phyloP scores from a whole-genome alignment of 2,888 invertebrate species.

The Habroteleia sp. region DNA sequence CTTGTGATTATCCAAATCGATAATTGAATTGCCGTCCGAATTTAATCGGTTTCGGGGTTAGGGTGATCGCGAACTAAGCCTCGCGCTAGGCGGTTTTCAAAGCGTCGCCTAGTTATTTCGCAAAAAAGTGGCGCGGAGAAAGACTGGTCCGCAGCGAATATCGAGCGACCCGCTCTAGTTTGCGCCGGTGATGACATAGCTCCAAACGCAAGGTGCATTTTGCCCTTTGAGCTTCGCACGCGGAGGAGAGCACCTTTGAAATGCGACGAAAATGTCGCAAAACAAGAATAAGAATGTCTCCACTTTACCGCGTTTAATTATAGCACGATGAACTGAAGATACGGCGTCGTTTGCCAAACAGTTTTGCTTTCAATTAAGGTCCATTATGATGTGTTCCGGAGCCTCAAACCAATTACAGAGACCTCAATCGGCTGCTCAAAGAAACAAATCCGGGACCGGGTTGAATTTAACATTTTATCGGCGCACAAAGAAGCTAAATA shows the following conservation, averaged over 20 bases:
- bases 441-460: conserved; percentile 14
- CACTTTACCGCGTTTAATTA: background rate
- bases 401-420: conserved; percentile 17
- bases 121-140: conserved; percentile 1
- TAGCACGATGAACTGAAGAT: background rate
- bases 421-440: conserved; percentile 26
- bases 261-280: no score
- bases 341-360: background rate
- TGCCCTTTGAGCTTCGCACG: background rate
- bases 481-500: conserved; percentile 32
- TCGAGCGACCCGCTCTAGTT: conserved; percentile 74
- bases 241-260: background rate
- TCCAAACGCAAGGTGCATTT: conserved; percentile 12
- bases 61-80: no score
- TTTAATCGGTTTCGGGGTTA: no score
- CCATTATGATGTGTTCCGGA: background rate
- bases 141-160: conserved; percentile 55
- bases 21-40: no score
- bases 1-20: background rate
- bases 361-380: conserved; percentile 9
- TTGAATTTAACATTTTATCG: conserved; percentile 22
- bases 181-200: conserved; percentile 40
- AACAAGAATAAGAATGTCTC: no score
- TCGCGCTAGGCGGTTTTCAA: background rate
- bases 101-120: conserved; percentile 6